phyloP scores from a whole-genome alignment of 2,113 vertebrate species.

The Xenus cinereus region DNA sequence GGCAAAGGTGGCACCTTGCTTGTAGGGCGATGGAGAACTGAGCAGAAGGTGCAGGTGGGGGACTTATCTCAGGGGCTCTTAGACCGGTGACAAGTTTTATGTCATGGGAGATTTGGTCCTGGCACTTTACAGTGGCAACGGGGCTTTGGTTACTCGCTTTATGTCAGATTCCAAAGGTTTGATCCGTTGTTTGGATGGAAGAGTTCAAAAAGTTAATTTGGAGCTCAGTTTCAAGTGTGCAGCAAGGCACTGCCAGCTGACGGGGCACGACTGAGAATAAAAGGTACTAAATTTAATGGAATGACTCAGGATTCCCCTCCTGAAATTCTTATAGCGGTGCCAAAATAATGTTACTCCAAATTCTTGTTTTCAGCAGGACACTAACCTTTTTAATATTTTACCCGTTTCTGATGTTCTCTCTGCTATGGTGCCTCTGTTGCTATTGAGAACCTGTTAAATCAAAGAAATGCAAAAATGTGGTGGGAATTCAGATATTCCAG shows the following conservation, averaged over 20 bases:
- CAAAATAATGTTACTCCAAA: background rate
- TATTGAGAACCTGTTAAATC: background rate
- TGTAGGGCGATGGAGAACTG: rapidly evolving
- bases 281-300: background rate
- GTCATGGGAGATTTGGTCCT: rapidly evolving
- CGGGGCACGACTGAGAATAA: rapidly evolving
- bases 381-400: background rate
- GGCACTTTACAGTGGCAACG: rapidly evolving
- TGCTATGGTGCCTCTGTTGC: background rate
- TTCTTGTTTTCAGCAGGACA: background rate
- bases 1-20: background rate
- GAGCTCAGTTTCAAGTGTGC: rapidly evolving
- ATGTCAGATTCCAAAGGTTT: rapidly evolving
- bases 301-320: background rate
- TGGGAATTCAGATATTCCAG: background rate
- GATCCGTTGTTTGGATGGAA: rapidly evolving
- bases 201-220: background rate
- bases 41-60: background rate
- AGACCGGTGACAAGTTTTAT: rapidly evolving
- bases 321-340: rapidly evolving
- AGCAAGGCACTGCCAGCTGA: background rate
- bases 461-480: background rate
- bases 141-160: background rate
- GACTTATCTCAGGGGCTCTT: background rate
- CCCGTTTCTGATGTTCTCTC: background rate